Conservation (phyloP, 30 jellyfish, hydroid and myxozoan genomes). For the Hydractinia symbiolongicarpus region DNA sequence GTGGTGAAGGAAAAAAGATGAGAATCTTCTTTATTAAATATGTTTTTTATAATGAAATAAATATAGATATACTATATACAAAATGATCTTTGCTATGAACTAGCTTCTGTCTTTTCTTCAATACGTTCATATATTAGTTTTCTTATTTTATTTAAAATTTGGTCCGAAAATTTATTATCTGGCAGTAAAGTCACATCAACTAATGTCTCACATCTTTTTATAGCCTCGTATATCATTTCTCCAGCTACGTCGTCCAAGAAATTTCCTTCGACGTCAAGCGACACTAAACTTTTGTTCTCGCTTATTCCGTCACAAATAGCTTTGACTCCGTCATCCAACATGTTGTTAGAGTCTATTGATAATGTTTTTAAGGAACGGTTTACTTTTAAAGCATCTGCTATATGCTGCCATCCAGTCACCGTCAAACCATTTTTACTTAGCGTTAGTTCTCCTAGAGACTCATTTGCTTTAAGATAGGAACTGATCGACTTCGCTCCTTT, state of each 20-base stretch:
- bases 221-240: slow-evolving; percentile 46
- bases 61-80: too few species aligned
- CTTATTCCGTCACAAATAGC: slow-evolving; percentile 53
- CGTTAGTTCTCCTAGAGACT: not conserved
- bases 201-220: slow-evolving; percentile 31
- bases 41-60: too few species aligned
- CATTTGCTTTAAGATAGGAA: slow-evolving; percentile 18
- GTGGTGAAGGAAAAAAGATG: too few species aligned
- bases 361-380: slow-evolving; percentile 43
- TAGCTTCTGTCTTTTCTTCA: not conserved
- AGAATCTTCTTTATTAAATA: too few species aligned
- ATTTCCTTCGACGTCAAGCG: slow-evolving; percentile 66
- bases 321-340: slow-evolving; percentile 59
- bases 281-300: slow-evolving; percentile 39
- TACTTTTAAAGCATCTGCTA: slow-evolving; percentile 43
- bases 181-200: slow-evolving; percentile 61
- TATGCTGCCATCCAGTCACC: slow-evolving; percentile 41
- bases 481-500: slow-evolving; percentile 41
- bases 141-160: slow-evolving; percentile 41
- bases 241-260: slow-evolving; percentile 57
- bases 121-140: slow-evolving; percentile 9
- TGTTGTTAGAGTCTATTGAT: slow-evolving; percentile 52
- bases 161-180: slow-evolving; percentile 29
- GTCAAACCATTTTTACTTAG: not conserved
- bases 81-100: too few species aligned